Evolutionary conservation across 2,888 invertebrate species (phyloP), one percentile per base, ranked within the genome.

Genomic region (Cecidostiba fungosa): DNA sequence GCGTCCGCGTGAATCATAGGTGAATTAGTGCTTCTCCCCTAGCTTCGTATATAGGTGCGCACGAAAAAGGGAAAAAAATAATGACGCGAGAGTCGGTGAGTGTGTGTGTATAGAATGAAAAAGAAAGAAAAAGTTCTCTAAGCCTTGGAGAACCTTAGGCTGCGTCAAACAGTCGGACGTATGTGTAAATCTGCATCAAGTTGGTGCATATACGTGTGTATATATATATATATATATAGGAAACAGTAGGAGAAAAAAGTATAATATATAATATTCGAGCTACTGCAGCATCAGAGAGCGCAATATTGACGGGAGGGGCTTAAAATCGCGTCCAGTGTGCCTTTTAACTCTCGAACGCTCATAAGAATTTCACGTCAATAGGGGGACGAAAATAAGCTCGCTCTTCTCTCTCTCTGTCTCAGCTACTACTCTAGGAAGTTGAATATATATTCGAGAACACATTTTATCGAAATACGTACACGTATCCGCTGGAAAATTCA

Each of bases 341-440:
- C 66, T 66, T 66, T 66, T 66, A 26, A 66, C 66, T 66, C 29
- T 66, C 66, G 29, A n/a, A 66, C 29, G 66, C 26, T 66, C 66
- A 66, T 66, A 66, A 66, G 66, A 66, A 66, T 66, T 66, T 66
- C 66, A 66, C 66, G 66, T 66, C 66, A 29, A 66, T 66, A 66
- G 66, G 29, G 66, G 66, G 29, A 66, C 29, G 29, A 66, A 66
- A 66, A 66, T 66, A 66, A 66, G 66, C 66, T 66, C 26, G 32
- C 54, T 54, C 54, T 54, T 39, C 39, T 43, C 70, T 70, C 14
- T 16, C 29, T 29, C 70, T 70, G 19, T 70, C 70, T 29, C 29
- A 14, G 29, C n/a, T 66, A 66, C n/a, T 66, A n/a, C n/a, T n/a
- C n/a, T n/a, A 66, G 66, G 29, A 66, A 66, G 66, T 66, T 26